phyloP scores from a whole-genome alignment of 92 coral and sea anemone species.

The Phymanthus crucifer region DNA sequence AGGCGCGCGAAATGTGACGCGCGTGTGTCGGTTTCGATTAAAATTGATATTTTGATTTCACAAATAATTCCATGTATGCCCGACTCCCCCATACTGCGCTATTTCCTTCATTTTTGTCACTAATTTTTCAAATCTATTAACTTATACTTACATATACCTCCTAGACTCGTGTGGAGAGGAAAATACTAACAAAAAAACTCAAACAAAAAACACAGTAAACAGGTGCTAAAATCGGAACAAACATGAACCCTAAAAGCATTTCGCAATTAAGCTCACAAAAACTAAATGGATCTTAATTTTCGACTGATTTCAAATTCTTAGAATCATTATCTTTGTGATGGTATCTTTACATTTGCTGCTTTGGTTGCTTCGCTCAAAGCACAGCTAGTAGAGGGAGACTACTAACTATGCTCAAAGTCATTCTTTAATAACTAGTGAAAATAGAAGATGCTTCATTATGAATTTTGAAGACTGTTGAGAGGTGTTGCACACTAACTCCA shows the following conservation, averaged over 20 bases:
- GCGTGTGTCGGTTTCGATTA: not conserved
- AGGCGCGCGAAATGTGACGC: not conserved
- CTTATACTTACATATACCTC: not conserved
- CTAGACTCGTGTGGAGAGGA: not conserved
- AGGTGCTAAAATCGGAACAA: conserved; percentile 9
- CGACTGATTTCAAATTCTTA: not conserved
- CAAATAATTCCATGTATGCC: too few species aligned
- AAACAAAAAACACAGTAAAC: not conserved
- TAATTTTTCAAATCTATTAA: not conserved
- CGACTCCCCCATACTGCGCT: too few species aligned
- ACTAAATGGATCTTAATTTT: not conserved
- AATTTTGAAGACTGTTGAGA: too few species aligned
- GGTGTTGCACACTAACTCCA: too few species aligned
- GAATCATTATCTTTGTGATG: not conserved
- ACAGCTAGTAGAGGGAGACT: too few species aligned
- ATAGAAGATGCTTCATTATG: too few species aligned
- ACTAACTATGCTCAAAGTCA: too few species aligned
- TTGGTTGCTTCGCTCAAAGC: too few species aligned
- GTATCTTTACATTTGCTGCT: not conserved
- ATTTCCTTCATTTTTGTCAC: not conserved
- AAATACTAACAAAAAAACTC: not conserved
- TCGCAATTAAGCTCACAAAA: not conserved
- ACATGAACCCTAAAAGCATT: conserved; percentile 8
- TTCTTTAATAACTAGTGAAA: too few species aligned
- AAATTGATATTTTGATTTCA: not conserved